phyloP scores from a whole-genome alignment of 2,797 vertebrate species.

The Erethizon dorsatum region DNA sequence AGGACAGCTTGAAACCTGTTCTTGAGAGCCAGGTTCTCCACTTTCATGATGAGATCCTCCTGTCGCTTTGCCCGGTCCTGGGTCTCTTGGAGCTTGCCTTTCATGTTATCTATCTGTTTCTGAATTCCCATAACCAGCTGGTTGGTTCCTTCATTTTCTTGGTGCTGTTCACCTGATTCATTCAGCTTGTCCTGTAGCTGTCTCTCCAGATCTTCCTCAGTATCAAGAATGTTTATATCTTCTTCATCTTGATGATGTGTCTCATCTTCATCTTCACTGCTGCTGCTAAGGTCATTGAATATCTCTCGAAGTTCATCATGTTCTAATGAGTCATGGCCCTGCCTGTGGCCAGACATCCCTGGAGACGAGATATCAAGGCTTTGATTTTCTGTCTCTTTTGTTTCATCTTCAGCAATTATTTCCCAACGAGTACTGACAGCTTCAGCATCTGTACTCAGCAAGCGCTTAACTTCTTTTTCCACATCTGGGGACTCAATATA shows the following conservation, averaged over 20 bases:
- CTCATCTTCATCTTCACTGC: constrained; percentile 98
- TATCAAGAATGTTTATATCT: constrained; percentile 98
- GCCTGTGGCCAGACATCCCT: constrained; percentile 96
- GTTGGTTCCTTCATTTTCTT: constrained; percentile 94
- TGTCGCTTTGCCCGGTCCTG: constrained; percentile 97
- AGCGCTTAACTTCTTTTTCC: constrained; percentile 98
- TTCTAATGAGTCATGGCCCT: constrained; percentile 95
- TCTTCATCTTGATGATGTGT: constrained; percentile 95
- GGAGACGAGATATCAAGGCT: constrained; percentile 96
- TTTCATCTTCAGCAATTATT: constrained; percentile 98
- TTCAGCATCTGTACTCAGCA: constrained; percentile 98
- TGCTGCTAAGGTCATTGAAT: constrained; percentile 99
- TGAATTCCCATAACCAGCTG: constrained; percentile 98
- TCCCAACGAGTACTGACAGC: constrained; percentile 99
- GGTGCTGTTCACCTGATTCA: constrained; percentile 93
- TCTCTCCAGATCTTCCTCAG: constrained; percentile 96
- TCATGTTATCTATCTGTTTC: constrained; percentile 96
- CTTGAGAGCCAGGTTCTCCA: constrained; percentile 99
- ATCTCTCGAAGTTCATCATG: constrained; percentile 97
- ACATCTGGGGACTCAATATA: constrained; percentile 99
- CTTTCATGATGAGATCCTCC: constrained; percentile 99
- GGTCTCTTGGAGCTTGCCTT: constrained; percentile 97
- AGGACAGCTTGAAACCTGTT: constrained; percentile 97
- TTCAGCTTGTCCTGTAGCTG: constrained; percentile 96
- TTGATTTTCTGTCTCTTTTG: constrained; percentile 97